A percentile compares a stretch with the other conserved stretches of the same genome.
Conservation (phyloP, 1,140 invertebrate genomes). For the Diorhabda elongata region DNA sequence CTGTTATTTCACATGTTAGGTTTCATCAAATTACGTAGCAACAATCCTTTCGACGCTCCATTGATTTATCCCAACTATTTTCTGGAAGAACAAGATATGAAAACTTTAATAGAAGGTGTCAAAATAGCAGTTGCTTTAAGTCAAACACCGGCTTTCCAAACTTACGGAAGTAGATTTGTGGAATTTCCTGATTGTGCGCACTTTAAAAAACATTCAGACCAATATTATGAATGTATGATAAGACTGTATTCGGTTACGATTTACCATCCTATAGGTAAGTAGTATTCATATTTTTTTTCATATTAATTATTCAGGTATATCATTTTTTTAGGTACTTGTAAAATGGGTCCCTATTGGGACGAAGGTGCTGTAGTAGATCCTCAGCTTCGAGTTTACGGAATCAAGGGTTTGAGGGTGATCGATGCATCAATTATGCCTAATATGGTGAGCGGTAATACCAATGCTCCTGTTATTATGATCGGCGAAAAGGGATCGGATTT, state of each 20-base stretch:
- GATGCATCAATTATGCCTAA: slow-evolving; percentile 84
- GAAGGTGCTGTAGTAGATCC: slow-evolving; percentile 83
- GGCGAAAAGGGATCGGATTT: slow-evolving; percentile 78
- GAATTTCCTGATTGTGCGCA: slow-evolving; percentile 69
- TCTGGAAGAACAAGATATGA: slow-evolving; percentile 72
- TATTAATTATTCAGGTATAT: background rate
- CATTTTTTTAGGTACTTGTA: slow-evolving; percentile 63
- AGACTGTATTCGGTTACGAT: slow-evolving; percentile 73
- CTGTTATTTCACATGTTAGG: background rate
- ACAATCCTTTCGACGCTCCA: slow-evolving; percentile 86
- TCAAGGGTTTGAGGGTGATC: slow-evolving; percentile 74
- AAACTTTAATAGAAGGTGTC: slow-evolving; percentile 76
- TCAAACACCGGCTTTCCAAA: slow-evolving; percentile 65
- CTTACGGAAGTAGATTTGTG: slow-evolving; percentile 65
- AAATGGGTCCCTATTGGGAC: slow-evolving; percentile 88
- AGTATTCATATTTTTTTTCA: background rate
- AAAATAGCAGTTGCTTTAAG: slow-evolving; percentile 74
- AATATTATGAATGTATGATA: slow-evolving; percentile 82
- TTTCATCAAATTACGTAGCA: slow-evolving; percentile 69
- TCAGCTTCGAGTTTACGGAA: slow-evolving; percentile 72
- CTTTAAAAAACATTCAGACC: slow-evolving; percentile 62
- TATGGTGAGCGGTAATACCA: slow-evolving; percentile 78
- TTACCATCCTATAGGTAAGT: slow-evolving; percentile 73
- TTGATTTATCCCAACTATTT: slow-evolving; percentile 92
- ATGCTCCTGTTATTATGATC: slow-evolving; percentile 81